Base-by-base conservation (phyloP, 2,888 invertebrate species). In the Physocephala rufipes region DNA sequence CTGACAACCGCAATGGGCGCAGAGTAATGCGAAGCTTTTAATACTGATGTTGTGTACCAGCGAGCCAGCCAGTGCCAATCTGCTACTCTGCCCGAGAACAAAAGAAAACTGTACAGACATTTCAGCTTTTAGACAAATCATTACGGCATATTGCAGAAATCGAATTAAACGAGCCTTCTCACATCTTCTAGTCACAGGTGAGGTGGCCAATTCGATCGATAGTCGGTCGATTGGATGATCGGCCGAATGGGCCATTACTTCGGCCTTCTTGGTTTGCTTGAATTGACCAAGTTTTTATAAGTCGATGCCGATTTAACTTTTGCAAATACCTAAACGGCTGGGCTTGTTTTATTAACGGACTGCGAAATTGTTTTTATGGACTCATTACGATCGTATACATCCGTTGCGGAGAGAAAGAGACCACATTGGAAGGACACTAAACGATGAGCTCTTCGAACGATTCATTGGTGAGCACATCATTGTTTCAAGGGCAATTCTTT, bases 61-160 rank as follows among this genome's bases (percentile, higher is more conserved):
- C n/a, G n/a, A 12, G 36, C 36, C 36, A 30, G 30, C 30, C 30
- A 21, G 15, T 49, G n/a, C n/a, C n/a, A n/a, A n/a, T n/a, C n/a
- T n/a, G n/a, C n/a, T n/a, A n/a, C n/a, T n/a, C n/a, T n/a, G n/a
- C n/a, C n/a, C 65, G n/a, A n/a, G 5, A 51, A 30, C 49, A 49
- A 65, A 49, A 49, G 28, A 43, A 19, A 15, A 62, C 13, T 21
- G 21, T 53, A 43, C 21, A 53, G 49, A 62, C 47, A 68, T 68
- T 62, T 68, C 51, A 49, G 51, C 68, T 24, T 68, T 62, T 51
- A 62, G 68, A 68, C 68, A 68, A 68, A 68, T 68, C 68, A 68
- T 68, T 68, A 30, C 21, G 19, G n/a, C 62, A 28, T 62, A 51
- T 49, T 51, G 68, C 47, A 36, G 19, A 68, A 62, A 61, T 51